Evolutionary conservation across 35 echinoderm and acorn worm genomes (phyloP).

Genomic region (Apostichopus californicus): DNA sequence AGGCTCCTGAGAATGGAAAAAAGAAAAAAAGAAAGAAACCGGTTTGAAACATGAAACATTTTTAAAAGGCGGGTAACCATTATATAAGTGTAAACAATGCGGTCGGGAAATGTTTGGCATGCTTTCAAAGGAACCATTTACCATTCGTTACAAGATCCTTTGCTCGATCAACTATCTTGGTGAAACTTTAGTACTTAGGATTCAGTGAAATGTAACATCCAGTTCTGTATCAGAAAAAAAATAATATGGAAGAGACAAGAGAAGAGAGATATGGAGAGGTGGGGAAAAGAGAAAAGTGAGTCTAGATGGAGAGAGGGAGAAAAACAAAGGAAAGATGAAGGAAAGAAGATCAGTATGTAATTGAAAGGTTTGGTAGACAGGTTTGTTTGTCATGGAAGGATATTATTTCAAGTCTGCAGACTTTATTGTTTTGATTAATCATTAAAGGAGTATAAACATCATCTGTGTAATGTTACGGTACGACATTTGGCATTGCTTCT

Average conservation of each 20-base stretch:
- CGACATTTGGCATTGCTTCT: too few species aligned
- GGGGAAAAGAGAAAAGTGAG: not conserved
- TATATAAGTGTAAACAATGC: too few species aligned
- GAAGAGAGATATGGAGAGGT: too few species aligned
- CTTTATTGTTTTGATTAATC: too few species aligned
- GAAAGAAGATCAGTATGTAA: not conserved
- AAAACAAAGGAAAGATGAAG: not conserved
- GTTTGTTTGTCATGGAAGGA: not conserved
- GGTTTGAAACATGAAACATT: too few species aligned
- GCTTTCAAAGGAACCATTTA: not conserved
- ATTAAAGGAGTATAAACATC: too few species aligned
- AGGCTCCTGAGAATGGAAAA: too few species aligned
- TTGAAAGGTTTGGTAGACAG: not conserved
- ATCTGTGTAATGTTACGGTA: too few species aligned
- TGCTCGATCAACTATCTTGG: not conserved
- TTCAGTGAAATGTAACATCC: not conserved
- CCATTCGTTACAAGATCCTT: not conserved
- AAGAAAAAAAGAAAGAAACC: too few species aligned
- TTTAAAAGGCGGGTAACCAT: too few species aligned
- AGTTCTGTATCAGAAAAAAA: not conserved
- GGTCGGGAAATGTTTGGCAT: not conserved
- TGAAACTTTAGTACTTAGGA: not conserved
- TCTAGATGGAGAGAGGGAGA: not conserved
- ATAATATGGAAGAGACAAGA: not conserved
- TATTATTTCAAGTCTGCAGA: not conserved